These are phyloP conservation scores for Campaea margaritaria DNA, from an alignment of 2,888 invertebrate species.

Conservation along the genomic window DNA sequence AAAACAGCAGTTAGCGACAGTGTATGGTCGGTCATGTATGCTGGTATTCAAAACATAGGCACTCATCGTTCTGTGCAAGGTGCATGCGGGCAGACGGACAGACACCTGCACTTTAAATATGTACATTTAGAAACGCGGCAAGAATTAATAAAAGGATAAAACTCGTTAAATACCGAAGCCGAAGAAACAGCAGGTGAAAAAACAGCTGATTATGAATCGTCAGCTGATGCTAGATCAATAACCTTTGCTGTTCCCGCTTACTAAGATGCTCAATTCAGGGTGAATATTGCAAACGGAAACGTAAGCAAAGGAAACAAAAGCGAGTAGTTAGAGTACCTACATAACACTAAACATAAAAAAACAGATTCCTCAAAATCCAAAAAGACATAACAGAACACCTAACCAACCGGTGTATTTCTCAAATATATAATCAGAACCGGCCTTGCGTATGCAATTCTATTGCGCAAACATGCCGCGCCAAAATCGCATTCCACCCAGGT, in stretches of 20 bases:
- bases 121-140: slow-evolving; percentile 27
- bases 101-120: slow-evolving; percentile 45
- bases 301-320: too few species aligned
- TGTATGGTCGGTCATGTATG: too few species aligned
- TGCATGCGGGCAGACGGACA: slow-evolving; percentile 44
- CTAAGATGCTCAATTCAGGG: neutral
- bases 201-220: slow-evolving; percentile 23
- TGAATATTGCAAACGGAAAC: neutral
- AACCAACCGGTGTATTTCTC: slow-evolving; percentile 42
- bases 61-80: slow-evolving; percentile 41
- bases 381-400: slow-evolving; percentile 19
- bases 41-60: slow-evolving; percentile 34
- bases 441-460: slow-evolving; percentile 57
- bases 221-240: slow-evolving; percentile 14
- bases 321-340: too few species aligned
- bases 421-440: slow-evolving; percentile 61
- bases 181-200: slow-evolving; percentile 20
- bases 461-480: slow-evolving; percentile 58
- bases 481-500: slow-evolving; percentile 54
- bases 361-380: slow-evolving; percentile 30
- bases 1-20: slow-evolving; percentile 18
- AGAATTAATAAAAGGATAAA: slow-evolving; percentile 32
- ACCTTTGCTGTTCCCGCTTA: slow-evolving; percentile 5
- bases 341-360: neutral
- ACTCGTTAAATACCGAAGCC: slow-evolving; percentile 13